These are phyloP conservation scores for Ischnura elegans DNA, from an alignment of 2,888 invertebrate species.

Conservation along the genomic window DNA sequence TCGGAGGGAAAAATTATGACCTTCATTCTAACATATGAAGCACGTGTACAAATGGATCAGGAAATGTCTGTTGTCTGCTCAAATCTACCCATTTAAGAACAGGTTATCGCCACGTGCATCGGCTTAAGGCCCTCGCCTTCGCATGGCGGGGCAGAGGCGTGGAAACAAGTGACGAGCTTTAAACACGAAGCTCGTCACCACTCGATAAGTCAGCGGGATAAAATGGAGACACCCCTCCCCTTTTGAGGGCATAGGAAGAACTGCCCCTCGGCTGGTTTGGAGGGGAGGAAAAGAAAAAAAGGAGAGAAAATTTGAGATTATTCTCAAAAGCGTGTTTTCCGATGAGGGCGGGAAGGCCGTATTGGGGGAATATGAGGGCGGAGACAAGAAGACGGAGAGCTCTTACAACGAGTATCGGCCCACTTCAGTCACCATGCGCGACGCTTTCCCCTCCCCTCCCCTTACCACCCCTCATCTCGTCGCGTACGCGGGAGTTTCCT, in stretches of 20 bases:
- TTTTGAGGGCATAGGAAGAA: no score
- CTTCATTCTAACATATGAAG: no score
- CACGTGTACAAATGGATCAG: no score
- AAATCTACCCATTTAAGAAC: no score
- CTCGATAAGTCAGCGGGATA: background rate
- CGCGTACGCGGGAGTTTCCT: conserved; percentile 39
- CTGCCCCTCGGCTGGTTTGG: no score
- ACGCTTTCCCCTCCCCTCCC: background rate
- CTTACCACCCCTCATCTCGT: background rate
- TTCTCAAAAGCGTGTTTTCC: no score
- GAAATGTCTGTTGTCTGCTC: no score
- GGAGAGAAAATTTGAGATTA: no score
- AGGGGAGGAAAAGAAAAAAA: background rate
- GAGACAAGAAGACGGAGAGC: background rate
- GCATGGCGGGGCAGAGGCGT: background rate
- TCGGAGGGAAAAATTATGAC: no score
- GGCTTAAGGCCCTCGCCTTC: background rate
- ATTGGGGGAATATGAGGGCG: background rate
- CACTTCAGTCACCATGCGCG: conserved; percentile 43
- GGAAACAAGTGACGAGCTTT: background rate
- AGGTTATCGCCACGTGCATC: background rate
- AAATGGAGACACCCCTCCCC: no score
- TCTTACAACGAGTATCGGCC: background rate
- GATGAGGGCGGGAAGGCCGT: background rate
- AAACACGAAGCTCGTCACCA: background rate